A percentile compares a stretch with the other conserved stretches of the same genome.
These are phyloP conservation scores for Drosophila koepferae DNA, from an alignment of 2,888 invertebrate genomes.

Conservation along the genomic window DNA sequence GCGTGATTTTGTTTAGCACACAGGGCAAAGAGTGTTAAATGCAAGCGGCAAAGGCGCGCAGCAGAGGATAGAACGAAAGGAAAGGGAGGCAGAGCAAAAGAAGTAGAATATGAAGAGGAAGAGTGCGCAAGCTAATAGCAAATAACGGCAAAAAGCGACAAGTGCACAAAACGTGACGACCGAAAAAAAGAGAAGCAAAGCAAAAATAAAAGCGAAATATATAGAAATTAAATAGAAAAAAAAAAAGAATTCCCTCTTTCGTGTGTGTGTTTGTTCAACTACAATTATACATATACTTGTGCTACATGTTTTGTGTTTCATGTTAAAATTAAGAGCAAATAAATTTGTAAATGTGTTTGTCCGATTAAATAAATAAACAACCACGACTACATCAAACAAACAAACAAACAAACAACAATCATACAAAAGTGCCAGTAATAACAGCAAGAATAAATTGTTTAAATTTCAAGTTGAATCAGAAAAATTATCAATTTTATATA, in stretches of 20 bases:
- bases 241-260: slow-evolving; percentile 19
- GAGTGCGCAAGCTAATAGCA: slow-evolving; percentile 43
- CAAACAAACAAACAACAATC: background rate
- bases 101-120: slow-evolving; percentile 13
- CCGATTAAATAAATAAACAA: slow-evolving; percentile 11
- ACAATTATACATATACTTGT: slow-evolving; percentile 16
- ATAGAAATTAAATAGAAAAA: background rate
- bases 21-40: slow-evolving; percentile 58
- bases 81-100: background rate
- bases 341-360: slow-evolving; percentile 28
- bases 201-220: background rate
- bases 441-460: slow-evolving; percentile 30
- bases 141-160: slow-evolving; percentile 68
- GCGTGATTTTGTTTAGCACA: slow-evolving; percentile 66
- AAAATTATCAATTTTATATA: slow-evolving; percentile 37
- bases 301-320: slow-evolving; percentile 58
- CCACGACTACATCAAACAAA: slow-evolving; percentile 11
- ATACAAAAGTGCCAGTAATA: slow-evolving; percentile 19
- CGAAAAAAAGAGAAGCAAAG: slow-evolving; percentile 35
- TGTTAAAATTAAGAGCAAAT: slow-evolving; percentile 47
- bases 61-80: slow-evolving; percentile 32
- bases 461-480: slow-evolving; percentile 46
- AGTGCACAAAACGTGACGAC: slow-evolving; percentile 65
- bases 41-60: slow-evolving; percentile 51
- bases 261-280: slow-evolving; percentile 24